A percentile compares a stretch with the other conserved stretches of the same genome.
Evolutionary conservation across 2,797 vertebrate species (phyloP).

Genomic region (Catostomus latipinnis): DNA sequence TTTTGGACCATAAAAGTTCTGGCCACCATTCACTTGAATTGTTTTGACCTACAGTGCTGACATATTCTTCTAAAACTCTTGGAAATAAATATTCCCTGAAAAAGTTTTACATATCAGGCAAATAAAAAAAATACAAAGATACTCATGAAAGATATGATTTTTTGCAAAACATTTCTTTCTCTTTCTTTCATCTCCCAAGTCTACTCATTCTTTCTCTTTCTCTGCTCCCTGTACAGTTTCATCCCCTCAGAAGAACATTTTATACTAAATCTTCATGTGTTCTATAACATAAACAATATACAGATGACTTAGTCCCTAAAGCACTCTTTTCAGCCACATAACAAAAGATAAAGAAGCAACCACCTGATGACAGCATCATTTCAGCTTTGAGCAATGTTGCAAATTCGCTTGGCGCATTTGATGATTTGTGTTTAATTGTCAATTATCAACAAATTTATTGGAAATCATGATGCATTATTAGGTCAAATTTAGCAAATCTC

Average conservation of each 20-base stretch:
- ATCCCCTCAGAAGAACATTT: constrained; percentile 49
- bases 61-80: no score
- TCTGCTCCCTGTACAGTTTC: constrained; percentile 42
- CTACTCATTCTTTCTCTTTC: neutral
- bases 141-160: no score
- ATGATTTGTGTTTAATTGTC: neutral
- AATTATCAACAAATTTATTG: neutral
- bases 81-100: no score
- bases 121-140: no score
- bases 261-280: constrained; percentile 75
- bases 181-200: neutral
- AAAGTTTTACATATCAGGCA: no score
- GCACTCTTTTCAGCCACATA: constrained; percentile 1
- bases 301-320: neutral
- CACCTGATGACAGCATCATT: neutral
- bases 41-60: no score
- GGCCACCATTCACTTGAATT: no score
- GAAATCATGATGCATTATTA: constrained; percentile 11
- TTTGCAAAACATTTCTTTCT: neutral
- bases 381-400: constrained; percentile 27
- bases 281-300: constrained; percentile 63
- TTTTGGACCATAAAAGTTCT: no score
- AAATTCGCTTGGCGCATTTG: constrained; percentile 23
- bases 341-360: neutral
- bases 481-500: neutral